These are phyloP conservation scores for Nomada fabriciana DNA, from an alignment of 2,888 invertebrate species.

Conservation along the genomic window DNA sequence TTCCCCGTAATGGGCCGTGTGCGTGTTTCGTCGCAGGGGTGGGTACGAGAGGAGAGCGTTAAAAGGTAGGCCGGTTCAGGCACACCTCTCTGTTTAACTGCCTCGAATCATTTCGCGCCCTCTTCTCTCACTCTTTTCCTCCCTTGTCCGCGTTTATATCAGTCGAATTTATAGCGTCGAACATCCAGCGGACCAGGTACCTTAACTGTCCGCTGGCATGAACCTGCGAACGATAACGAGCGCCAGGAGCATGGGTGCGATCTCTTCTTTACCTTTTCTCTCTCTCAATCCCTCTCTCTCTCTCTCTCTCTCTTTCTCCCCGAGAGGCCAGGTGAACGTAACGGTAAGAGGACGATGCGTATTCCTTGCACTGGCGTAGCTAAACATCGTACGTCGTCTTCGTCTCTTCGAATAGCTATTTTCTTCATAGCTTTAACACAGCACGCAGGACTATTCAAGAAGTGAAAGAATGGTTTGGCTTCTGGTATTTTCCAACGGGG, in stretches of 20 bases:
- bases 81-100: conserved; percentile 83
- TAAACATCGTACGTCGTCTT: not conserved
- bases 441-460: too few species aligned
- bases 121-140: conserved; percentile 49
- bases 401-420: too few species aligned
- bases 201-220: conserved; percentile 83
- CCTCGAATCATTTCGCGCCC: conserved; percentile 78
- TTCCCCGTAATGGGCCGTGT: conserved; percentile 80
- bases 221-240: conserved; percentile 80
- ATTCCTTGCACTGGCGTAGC: conserved; percentile 64
- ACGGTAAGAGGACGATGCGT: conserved; percentile 67
- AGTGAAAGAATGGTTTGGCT: too few species aligned
- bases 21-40: conserved; percentile 79
- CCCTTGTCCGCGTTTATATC: conserved; percentile 78
- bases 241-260: conserved; percentile 53
- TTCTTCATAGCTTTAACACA: too few species aligned
- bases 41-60: conserved; percentile 77
- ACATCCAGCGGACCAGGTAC: conserved; percentile 70
- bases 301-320: conserved; percentile 1
- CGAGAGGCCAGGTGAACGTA: conserved; percentile 69
- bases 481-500: too few species aligned
- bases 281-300: conserved; percentile 27
- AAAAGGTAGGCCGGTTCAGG: conserved; percentile 84
- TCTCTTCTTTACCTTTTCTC: conserved; percentile 46
- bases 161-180: conserved; percentile 82